A percentile compares a stretch with the other conserved stretches of the same genome.
Conservation (phyloP, 2,113 vertebrate species). For the Pipra filicauda region DNA sequence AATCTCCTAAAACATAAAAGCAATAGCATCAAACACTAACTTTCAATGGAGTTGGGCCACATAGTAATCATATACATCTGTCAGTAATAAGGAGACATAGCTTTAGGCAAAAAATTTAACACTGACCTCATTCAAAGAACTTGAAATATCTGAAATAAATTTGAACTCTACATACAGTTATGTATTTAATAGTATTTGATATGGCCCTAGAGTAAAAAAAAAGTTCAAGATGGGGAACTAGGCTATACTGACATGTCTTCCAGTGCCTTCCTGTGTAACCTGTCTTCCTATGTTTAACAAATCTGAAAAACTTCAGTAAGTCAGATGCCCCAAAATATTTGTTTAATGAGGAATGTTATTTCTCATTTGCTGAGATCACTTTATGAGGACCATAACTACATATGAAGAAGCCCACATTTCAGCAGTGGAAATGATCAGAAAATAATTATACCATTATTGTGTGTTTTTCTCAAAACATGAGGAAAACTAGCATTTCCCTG, state of each 20-base stretch:
- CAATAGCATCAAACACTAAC: not conserved
- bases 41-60: not conserved
- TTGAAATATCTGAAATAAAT: not conserved
- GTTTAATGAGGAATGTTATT: not conserved
- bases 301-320: not conserved
- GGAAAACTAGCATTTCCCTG: not conserved
- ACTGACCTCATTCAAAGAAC: not conserved
- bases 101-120: not conserved
- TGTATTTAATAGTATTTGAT: not conserved
- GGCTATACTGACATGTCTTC: not conserved
- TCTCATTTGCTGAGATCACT: not conserved
- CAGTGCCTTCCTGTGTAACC: not conserved
- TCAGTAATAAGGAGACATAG: not conserved
- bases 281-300: not conserved
- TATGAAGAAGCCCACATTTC: not conserved
- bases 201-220: not conserved
- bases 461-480: not conserved
- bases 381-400: rapidly evolving
- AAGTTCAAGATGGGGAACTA: not conserved
- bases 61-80: not conserved
- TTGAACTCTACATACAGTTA: not conserved
- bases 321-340: not conserved
- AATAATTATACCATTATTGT: not conserved
- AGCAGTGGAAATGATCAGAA: not conserved
- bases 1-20: not conserved